These are phyloP conservation scores for Hyperopisus bebe DNA, from an alignment of 2,113 vertebrate genomes.

Conservation along the genomic window DNA sequence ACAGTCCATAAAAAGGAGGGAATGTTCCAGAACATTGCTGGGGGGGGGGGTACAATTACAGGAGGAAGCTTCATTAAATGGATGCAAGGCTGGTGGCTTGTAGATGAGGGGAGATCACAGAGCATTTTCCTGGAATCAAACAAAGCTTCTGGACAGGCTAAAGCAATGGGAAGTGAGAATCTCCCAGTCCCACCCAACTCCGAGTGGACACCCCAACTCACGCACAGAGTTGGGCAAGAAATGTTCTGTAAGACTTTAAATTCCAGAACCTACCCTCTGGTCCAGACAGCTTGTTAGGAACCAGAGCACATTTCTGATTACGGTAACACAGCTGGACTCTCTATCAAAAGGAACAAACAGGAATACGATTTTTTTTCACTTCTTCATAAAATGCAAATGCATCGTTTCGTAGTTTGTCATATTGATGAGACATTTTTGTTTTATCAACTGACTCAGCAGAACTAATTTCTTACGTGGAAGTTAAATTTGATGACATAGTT, in stretches of 20 bases:
- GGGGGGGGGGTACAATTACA: neutral
- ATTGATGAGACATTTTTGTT: neutral
- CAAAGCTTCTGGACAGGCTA: neutral
- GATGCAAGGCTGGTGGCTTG: neutral
- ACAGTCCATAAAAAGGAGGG: neutral
- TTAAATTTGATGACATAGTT: neutral
- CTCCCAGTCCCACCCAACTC: neutral
- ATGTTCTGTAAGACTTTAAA: neutral
- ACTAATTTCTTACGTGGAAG: neutral
- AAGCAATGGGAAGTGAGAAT: neutral
- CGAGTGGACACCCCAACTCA: neutral
- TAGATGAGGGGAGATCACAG: neutral
- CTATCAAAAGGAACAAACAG: neutral
- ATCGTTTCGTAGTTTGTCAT: slow-evolving; percentile 2
- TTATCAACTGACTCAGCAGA: neutral
- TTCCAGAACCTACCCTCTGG: neutral
- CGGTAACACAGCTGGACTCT: neutral
- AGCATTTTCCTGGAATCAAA: neutral
- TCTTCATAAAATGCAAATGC: neutral
- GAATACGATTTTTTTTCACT: neutral
- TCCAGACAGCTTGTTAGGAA: neutral
- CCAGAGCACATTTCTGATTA: neutral
- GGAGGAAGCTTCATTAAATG: neutral
- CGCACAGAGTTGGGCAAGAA: neutral
- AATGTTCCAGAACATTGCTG: too few relatives aligned